phyloP scores from a whole-genome alignment of 2,113 vertebrate species.

The Trogon surrucura region DNA sequence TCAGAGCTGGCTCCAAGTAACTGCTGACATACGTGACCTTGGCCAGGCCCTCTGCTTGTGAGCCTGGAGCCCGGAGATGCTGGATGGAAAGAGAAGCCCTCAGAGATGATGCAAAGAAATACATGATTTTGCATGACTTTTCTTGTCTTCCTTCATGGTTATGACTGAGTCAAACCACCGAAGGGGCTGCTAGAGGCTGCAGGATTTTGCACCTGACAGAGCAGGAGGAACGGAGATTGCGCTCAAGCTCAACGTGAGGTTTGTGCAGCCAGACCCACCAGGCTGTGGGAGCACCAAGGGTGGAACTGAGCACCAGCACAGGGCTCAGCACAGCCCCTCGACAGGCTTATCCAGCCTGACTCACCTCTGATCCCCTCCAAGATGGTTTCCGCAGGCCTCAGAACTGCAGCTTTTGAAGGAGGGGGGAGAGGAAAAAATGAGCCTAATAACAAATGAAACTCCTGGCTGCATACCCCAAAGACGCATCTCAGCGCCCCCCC shows the following conservation, averaged over 20 bases:
- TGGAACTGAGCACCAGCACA: accelerated
- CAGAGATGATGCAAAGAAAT: background rate
- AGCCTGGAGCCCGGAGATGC: background rate
- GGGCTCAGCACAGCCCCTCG: background rate
- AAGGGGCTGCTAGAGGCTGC: background rate
- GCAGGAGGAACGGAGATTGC: background rate
- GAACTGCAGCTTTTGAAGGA: background rate
- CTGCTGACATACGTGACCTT: background rate
- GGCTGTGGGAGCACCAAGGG: background rate
- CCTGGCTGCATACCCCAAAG: background rate
- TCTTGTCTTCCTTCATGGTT: background rate
- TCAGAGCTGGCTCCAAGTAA: background rate
- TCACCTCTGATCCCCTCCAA: accelerated
- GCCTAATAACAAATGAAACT: background rate
- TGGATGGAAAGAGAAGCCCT: background rate
- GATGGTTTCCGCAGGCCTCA: background rate
- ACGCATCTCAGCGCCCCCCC: background rate
- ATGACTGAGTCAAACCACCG: background rate
- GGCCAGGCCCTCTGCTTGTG: background rate
- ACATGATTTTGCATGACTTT: background rate
- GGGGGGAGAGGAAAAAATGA: background rate
- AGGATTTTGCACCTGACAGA: constrained; percentile 9
- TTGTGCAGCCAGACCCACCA: background rate
- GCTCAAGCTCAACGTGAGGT: background rate
- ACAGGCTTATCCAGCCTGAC: background rate